A percentile compares a stretch with the other conserved stretches of the same genome.
These are phyloP conservation scores for Chaetodon trifasciatus DNA, from an alignment of 2,797 vertebrate species.

Conservation along the genomic window DNA sequence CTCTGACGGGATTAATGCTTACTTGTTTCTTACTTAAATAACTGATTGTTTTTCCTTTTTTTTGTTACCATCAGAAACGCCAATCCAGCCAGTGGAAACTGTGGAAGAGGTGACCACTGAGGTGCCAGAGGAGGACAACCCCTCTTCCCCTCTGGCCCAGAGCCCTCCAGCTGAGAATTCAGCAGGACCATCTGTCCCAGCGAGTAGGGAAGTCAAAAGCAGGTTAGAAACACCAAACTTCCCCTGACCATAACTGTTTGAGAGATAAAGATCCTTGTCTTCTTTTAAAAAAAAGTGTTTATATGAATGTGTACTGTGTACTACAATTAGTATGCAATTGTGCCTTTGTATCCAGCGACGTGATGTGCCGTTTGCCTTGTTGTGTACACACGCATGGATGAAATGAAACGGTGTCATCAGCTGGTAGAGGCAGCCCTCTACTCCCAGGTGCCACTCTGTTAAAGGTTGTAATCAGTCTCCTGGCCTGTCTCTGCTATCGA, in stretches of 20 bases:
- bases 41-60: slow-evolving; percentile 26
- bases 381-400: slow-evolving; percentile 45
- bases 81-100: slow-evolving; percentile 86
- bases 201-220: slow-evolving; percentile 91
- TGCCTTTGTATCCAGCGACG: slow-evolving; percentile 8
- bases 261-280: neutral
- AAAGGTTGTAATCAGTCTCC: slow-evolving; percentile 82
- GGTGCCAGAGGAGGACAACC: slow-evolving; percentile 83
- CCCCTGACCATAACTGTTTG: slow-evolving; percentile 38
- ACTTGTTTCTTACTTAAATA: slow-evolving; percentile 8
- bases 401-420: slow-evolving; percentile 60
- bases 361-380: slow-evolving; percentile 26
- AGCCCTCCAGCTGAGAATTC: slow-evolving; percentile 86
- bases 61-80: slow-evolving; percentile 84
- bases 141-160: slow-evolving; percentile 85
- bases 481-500: slow-evolving; percentile 67
- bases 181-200: slow-evolving; percentile 86
- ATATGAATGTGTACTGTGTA: slow-evolving; percentile 3
- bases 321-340: slow-evolving; percentile 11
- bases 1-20: neutral
- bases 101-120: slow-evolving; percentile 75
- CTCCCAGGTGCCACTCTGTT: slow-evolving; percentile 73
- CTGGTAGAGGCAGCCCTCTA: slow-evolving; percentile 44
- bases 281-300: neutral
- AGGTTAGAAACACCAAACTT: slow-evolving; percentile 86